phyloP scores from a whole-genome alignment of 2,888 invertebrate genomes.

The Drosophila setosimentum region DNA sequence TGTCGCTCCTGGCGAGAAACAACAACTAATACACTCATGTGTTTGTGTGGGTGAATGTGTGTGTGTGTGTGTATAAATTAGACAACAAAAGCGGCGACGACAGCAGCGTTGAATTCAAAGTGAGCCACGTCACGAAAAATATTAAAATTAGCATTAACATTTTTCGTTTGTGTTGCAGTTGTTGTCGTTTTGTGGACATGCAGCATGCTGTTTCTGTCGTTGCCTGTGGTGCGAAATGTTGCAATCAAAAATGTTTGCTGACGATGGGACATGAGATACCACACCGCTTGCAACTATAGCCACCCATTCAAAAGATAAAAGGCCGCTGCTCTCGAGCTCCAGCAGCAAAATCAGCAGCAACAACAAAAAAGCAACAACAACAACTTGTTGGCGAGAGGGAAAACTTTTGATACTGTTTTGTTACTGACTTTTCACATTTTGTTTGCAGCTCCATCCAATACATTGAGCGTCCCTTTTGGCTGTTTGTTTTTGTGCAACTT shows the following conservation, averaged over 20 bases:
- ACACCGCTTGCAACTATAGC: slow-evolving; percentile 7
- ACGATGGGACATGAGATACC: neutral
- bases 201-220: slow-evolving; percentile 20
- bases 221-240: slow-evolving; percentile 76
- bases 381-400: slow-evolving; percentile 25
- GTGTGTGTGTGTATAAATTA: slow-evolving; percentile 47
- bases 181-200: slow-evolving; percentile 23
- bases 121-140: slow-evolving; percentile 84
- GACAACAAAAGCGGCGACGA: slow-evolving; percentile 62
- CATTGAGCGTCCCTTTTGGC: slow-evolving; percentile 52
- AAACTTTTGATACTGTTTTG: slow-evolving; percentile 73
- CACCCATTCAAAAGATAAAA: slow-evolving; percentile 63
- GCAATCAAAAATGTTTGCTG: slow-evolving; percentile 75
- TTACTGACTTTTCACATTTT: slow-evolving; percentile 51
- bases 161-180: slow-evolving; percentile 45
- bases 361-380: neutral
- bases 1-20: slow-evolving; percentile 77
- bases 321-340: slow-evolving; percentile 23
- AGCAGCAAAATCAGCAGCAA: neutral
- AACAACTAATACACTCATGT: slow-evolving; percentile 43
- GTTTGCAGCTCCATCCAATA: slow-evolving; percentile 44
- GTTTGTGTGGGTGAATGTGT: slow-evolving; percentile 3
- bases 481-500: slow-evolving; percentile 47
- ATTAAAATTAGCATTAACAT: slow-evolving; percentile 83
- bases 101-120: slow-evolving; percentile 62